Evolutionary conservation across 2,797 vertebrate species (phyloP).

Genomic region (Amphiprion clarkii): DNA sequence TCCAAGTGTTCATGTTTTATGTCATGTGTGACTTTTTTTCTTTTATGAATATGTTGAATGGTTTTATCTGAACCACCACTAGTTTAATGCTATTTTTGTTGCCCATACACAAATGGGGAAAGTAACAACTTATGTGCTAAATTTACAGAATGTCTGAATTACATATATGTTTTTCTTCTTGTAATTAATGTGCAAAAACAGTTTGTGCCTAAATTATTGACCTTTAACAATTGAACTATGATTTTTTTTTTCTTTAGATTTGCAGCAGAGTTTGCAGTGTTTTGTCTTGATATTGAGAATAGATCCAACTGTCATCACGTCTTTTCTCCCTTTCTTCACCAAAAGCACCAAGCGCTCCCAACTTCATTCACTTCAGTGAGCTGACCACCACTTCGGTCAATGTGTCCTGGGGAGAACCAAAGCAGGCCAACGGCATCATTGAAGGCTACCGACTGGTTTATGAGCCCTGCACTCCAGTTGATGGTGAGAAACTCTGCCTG

Average conservation of each 20-base stretch:
- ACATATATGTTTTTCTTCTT: no score
- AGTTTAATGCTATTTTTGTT: slow-evolving; percentile 5
- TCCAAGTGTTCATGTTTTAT: slow-evolving; percentile 8
- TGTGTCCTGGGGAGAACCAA: slow-evolving; percentile 95
- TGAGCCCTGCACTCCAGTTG: slow-evolving; percentile 95
- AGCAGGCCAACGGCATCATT: slow-evolving; percentile 94
- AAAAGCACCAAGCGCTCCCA: slow-evolving; percentile 93
- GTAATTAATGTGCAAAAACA: no score
- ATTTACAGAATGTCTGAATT: no score
- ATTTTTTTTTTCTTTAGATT: not conserved
- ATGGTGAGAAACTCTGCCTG: slow-evolving; percentile 89
- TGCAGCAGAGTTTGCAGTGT: not conserved
- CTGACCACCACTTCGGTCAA: slow-evolving; percentile 98
- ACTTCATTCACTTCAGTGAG: slow-evolving; percentile 95
- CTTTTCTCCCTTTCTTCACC: slow-evolving; percentile 3
- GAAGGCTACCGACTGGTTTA: slow-evolving; percentile 96
- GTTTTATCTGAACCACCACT: not conserved
- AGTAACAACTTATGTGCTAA: not conserved
- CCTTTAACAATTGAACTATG: no score
- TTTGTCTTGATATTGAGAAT: slow-evolving; percentile 7
- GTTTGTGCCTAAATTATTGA: no score
- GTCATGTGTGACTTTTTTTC: not conserved
- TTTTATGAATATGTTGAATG: slow-evolving; percentile 14
- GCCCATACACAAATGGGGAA: not conserved
- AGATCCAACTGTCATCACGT: slow-evolving; percentile 25